Percentiles rank a stretch among this genome's conserved stretches.
Conservation (phyloP, 2,113 vertebrate genomes). For the Plecturocebus donacophilus region DNA sequence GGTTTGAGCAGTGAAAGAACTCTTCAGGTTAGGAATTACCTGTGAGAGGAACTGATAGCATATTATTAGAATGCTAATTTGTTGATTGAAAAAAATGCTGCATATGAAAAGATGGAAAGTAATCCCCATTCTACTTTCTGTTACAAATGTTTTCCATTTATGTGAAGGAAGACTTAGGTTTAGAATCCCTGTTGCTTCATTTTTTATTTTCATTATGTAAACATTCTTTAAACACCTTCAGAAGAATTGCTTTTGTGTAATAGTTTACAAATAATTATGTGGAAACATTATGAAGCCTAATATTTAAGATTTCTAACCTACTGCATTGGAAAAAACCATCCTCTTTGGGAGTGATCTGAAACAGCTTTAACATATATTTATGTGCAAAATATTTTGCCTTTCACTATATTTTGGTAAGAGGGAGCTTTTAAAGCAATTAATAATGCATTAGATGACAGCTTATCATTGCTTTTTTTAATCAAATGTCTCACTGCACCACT, state of each 20-base stretch:
- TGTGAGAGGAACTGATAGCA: not conserved
- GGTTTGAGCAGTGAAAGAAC: not conserved
- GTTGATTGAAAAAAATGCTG: not conserved
- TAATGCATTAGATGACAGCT: slow-evolving; percentile 67
- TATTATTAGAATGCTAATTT: not conserved
- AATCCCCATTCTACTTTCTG: not conserved
- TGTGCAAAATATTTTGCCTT: slow-evolving; percentile 20
- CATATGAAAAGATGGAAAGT: not conserved
- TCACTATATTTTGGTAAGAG: slow-evolving; percentile 56
- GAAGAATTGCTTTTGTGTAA: not conserved
- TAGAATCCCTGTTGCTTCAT: not conserved
- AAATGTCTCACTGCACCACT: slow-evolving; percentile 54
- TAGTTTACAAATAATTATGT: slow-evolving; percentile 14
- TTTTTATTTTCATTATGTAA: slow-evolving; percentile 19
- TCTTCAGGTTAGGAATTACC: not conserved
- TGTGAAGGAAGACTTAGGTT: not conserved
- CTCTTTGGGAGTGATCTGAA: not conserved
- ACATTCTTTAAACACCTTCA: not conserved
- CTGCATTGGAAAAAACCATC: not conserved
- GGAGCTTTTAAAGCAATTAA: slow-evolving; percentile 65
- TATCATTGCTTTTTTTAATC: slow-evolving; percentile 47
- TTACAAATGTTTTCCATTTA: slow-evolving; percentile 19
- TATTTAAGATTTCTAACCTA: not conserved
- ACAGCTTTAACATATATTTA: slow-evolving; percentile 24
- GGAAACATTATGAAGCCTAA: not conserved